Base-by-base conservation (phyloP, 2,113 vertebrate genomes). In the Sinocyclocheilus maitianheensis region DNA sequence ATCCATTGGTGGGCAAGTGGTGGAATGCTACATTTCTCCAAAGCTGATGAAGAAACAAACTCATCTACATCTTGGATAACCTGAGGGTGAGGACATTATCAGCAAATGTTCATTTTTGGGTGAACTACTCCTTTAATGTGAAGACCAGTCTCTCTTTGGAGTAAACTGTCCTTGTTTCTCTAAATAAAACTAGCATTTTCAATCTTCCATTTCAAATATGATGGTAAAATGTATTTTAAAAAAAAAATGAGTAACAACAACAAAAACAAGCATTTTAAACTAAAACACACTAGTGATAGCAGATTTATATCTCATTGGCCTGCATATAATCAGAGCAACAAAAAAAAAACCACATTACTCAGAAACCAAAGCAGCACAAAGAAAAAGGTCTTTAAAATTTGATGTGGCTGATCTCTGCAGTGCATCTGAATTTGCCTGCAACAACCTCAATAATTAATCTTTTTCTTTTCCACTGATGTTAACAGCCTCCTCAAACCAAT, bases 381-480 rank as follows among this genome's bases (percentile, higher is more conserved):
- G 46, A 9, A 51, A 77, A 53, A 34, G 24, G 8, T 30, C 51
- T 55, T 77, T 55, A 55, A 55, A 77, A 16, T 18, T 20, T 10
- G 10, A 34, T 77, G 1, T 8, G 22, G 1, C n/a, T 75, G 72
- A 75, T 75, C 11, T 75, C 72, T 75, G 22, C 72, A 55, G 76
- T 30, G 24, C 24, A 77, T 77, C 76, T 55, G 24, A 77, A 55
- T 55, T 34, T 18, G 48, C 48, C 76, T 77, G 75, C 75, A 77
- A 77, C 48, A 77, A 26, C 10, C 75, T 77, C 75, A 77, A 55
- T 55, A 77, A 55, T 77, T 77, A 0, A 77, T 77, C 1, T 55
- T 77, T 53, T 77, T 77, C 48, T 77, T 53, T 77, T 9, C 48
- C 69, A 22, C 69, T 72, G 69, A 72, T 1, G 3, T 40, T 22